Evolutionary conservation across 2,888 invertebrate genomes (phyloP), one percentile per base, ranked within the genome.

Genomic region (Eristalinus sepulchralis): DNA sequence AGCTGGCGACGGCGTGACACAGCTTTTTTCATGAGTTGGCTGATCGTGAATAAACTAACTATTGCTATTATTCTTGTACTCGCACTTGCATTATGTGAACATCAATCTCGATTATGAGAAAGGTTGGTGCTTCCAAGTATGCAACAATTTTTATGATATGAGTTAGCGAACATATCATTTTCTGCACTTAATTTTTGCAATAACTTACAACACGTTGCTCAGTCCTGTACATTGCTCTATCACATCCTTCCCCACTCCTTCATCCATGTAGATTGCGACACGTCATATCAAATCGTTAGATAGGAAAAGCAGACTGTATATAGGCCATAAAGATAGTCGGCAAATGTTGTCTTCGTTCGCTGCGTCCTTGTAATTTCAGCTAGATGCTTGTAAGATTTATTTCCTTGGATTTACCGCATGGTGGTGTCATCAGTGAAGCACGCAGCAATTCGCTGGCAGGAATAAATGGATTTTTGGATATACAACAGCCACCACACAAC

Each of bases 321-420:
- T 8, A 53, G n/a, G 31, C n/a, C 11, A 31, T 9, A 6, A 17
- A 24, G 17, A n/a, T 62, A 62, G 60, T 27, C 31, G 55, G 34
- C 22, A 57, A n/a, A 22, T 13, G 47, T 64, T 34, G 33, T 55
- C 36, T 24, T 34, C 62, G 75, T 57, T 31, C 73, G 24, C 33
- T 31, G 39, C 72, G 72, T 66, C 59, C 84, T 71, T 84, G 75
- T 84, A 71, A 84, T 80, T 80, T 84, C 84, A 84, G 84, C 80
- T 84, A 71, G 75, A 79, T 60, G 71, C 36, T 33, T 78, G 53
- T 75, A 53, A 68, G 20, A 33, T 68, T 17, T 59, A 55, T 72
- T 34, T 59, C 64, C n/a, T 66, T 66, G 79, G 83, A 83, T 39
- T 39, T 22, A 73, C 57, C 57, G 64, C 27, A 27, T 27, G 57